Conservation (phyloP, 2,888 invertebrate species). For the Euzetes globulus region DNA sequence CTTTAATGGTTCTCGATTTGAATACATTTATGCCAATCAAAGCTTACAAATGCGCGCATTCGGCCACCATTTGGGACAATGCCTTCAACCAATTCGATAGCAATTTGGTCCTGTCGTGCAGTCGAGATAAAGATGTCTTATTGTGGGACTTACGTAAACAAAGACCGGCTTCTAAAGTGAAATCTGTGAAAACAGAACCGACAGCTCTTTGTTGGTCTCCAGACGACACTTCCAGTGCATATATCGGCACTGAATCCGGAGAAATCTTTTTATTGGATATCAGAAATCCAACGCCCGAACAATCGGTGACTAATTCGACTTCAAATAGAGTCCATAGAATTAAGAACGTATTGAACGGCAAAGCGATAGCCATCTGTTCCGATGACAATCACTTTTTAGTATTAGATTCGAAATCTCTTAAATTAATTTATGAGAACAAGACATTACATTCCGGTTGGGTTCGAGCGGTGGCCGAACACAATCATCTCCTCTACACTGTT, state of each 20-base stretch:
- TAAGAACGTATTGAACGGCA: constrained; percentile 6
- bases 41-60: constrained; percentile 11
- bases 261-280: neutral
- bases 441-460: constrained; percentile 10
- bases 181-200: neutral
- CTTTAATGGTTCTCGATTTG: constrained; percentile 23
- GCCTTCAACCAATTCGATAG: constrained; percentile 5
- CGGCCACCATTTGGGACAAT: constrained; percentile 25
- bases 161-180: neutral
- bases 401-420: neutral
- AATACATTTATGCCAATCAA: constrained; percentile 18
- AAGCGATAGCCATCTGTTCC: neutral
- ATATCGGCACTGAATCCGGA: neutral
- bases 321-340: constrained; percentile 5
- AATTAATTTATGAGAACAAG: constrained; percentile 6
- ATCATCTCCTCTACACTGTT: neutral
- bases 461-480: neutral
- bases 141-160: constrained; percentile 29
- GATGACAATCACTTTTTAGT: neutral
- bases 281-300: neutral
- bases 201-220: constrained; percentile 21
- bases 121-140: constrained; percentile 27
- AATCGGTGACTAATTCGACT: neutral
- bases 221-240: neutral
- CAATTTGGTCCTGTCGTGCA: constrained; percentile 19